Evolutionary conservation across 2,113 vertebrate species (phyloP).

Genomic region (Galeopterus variegatus): DNA sequence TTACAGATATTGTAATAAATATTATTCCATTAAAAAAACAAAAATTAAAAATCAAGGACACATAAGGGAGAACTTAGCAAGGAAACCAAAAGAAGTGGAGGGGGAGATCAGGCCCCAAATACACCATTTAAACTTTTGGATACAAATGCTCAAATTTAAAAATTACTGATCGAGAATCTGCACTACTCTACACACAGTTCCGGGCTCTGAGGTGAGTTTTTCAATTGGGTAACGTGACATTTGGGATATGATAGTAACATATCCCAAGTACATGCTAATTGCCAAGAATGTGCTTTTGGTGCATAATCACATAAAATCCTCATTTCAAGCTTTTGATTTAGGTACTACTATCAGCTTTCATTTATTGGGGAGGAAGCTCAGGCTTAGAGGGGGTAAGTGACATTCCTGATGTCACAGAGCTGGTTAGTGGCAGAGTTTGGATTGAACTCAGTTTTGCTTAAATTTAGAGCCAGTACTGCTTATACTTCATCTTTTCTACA

Average conservation of each 20-base stretch:
- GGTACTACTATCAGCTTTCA: not conserved
- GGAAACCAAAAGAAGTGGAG: not conserved
- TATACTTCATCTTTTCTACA: not conserved
- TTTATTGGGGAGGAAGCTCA: not conserved
- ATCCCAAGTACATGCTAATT: not conserved
- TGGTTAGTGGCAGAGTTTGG: not conserved
- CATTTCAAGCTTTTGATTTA: not conserved
- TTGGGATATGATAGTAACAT: not conserved
- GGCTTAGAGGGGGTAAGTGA: not conserved
- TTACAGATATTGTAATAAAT: not conserved
- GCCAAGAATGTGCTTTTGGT: not conserved
- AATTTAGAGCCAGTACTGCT: not conserved
- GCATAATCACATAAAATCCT: not conserved
- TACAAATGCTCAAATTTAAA: too few relatives aligned
- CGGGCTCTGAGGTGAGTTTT: not conserved
- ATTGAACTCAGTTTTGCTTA: not conserved
- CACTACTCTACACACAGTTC: too few relatives aligned
- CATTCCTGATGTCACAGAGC: not conserved
- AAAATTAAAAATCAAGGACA: not conserved
- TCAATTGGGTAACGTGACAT: not conserved
- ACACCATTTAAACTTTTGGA: too few relatives aligned
- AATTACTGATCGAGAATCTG: too few relatives aligned
- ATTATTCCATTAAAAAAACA: not conserved
- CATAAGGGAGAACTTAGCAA: not conserved
- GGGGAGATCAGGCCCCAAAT: too few relatives aligned